These are phyloP conservation scores for Tamandua tetradactyla DNA, from an alignment of 2,797 vertebrate species.

Conservation along the genomic window DNA sequence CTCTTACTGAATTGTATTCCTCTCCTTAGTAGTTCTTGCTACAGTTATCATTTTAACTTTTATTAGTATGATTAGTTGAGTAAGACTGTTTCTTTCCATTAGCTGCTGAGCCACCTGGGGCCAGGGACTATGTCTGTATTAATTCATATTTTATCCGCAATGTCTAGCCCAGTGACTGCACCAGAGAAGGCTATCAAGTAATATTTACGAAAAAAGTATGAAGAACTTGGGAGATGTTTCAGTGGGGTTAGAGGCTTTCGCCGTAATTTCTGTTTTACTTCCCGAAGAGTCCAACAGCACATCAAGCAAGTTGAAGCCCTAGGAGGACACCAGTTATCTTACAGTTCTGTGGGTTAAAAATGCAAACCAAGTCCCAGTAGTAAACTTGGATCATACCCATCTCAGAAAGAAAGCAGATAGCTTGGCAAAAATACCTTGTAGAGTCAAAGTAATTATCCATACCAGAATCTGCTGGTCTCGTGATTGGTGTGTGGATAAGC, in stretches of 20 bases:
- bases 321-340: background rate
- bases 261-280: background rate
- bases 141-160: background rate
- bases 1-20: background rate
- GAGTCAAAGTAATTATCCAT: background rate
- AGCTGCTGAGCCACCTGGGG: background rate
- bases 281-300: background rate
- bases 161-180: background rate
- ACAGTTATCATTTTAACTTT: background rate
- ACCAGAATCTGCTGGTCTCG: background rate
- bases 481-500: background rate
- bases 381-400: background rate
- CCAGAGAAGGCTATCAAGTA: background rate
- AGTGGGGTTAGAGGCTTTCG: background rate
- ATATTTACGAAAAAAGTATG: background rate
- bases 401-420: background rate
- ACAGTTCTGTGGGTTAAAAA: background rate
- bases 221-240: background rate
- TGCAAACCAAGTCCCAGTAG: background rate
- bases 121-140: background rate
- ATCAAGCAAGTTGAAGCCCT: background rate
- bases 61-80: background rate
- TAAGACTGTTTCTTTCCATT: background rate
- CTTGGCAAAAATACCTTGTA: background rate
- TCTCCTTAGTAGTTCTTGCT: background rate